Evolutionary conservation across 2,888 invertebrate species (phyloP).

Genomic region (Sinelater perroti): DNA sequence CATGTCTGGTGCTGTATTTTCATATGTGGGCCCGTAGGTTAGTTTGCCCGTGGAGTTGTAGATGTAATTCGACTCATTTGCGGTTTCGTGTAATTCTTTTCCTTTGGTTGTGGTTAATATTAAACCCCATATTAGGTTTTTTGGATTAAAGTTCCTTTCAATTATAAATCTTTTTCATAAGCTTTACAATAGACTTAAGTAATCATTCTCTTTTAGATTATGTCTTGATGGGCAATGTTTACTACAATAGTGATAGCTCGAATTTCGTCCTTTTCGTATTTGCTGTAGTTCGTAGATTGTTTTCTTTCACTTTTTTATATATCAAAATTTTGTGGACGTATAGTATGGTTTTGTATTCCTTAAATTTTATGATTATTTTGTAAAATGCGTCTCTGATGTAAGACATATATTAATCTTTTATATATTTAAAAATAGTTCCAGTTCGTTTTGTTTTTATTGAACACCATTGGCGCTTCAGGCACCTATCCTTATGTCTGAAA

Average conservation of each 20-base stretch:
- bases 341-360: not conserved
- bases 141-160: not conserved
- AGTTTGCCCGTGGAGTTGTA: not conserved
- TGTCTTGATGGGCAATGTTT: not conserved
- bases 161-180: too few species aligned
- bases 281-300: not conserved
- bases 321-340: not conserved
- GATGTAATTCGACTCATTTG: too few species aligned
- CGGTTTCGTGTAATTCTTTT: too few species aligned
- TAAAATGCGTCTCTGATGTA: slow-evolving; percentile 51
- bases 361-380: not conserved
- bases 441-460: slow-evolving; percentile 5
- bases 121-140: not conserved
- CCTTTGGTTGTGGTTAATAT: too few species aligned
- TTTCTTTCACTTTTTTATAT: not conserved
- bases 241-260: not conserved
- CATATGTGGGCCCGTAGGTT: not conserved
- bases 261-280: not conserved
- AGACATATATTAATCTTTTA: slow-evolving; percentile 80
- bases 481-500: not conserved
- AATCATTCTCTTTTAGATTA: not conserved
- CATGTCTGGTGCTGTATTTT: not conserved
- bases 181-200: not conserved
- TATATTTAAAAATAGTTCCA: not conserved
- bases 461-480: slow-evolving; percentile 9